These are phyloP conservation scores for Allobates femoralis DNA, from an alignment of 2,797 vertebrate species.

Conservation along the genomic window DNA sequence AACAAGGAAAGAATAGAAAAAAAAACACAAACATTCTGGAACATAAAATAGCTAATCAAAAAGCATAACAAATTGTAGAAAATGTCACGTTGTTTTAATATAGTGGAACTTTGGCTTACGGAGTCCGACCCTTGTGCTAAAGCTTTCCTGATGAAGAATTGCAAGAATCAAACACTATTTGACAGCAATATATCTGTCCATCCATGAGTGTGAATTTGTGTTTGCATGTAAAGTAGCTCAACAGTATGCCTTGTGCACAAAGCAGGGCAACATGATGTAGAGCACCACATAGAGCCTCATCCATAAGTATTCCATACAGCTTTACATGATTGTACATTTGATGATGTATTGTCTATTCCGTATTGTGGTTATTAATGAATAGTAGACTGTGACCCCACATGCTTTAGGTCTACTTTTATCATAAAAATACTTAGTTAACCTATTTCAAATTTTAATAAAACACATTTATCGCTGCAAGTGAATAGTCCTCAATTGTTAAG, in stretches of 20 bases:
- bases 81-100: conserved; percentile 17
- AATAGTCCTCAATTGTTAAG: too few species aligned
- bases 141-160: neutral
- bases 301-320: neutral
- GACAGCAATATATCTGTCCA: neutral
- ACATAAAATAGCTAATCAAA: conserved; percentile 53
- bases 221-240: too few species aligned
- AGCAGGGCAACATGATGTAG: neutral
- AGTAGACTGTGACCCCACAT: too few species aligned
- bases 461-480: too few species aligned
- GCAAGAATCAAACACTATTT: neutral
- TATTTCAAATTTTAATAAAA: too few species aligned
- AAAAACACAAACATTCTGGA: conserved; percentile 18
- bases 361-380: too few species aligned
- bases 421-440: too few species aligned
- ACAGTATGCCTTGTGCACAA: too few species aligned
- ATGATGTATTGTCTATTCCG: too few species aligned
- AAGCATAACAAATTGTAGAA: conserved; percentile 41
- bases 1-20: conserved; percentile 44
- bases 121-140: neutral
- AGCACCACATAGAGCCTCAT: neutral
- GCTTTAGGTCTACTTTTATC: too few species aligned
- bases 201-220: too few species aligned
- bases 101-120: neutral
- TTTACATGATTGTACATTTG: too few species aligned